phyloP scores from a whole-genome alignment of 2,113 vertebrate species.

The Laticauda laticaudata region DNA sequence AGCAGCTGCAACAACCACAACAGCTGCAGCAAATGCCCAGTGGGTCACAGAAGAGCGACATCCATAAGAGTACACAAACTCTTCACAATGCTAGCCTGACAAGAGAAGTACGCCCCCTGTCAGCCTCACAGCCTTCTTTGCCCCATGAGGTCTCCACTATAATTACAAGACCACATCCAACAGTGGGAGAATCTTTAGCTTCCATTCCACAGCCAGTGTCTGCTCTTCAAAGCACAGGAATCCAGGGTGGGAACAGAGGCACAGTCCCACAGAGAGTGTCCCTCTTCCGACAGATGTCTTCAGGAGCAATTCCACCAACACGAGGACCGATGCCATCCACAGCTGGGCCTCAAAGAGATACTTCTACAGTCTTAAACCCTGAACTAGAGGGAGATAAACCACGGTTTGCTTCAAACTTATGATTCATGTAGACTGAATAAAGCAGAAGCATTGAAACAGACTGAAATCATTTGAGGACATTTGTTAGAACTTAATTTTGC shows the following conservation, averaged over 20 bases:
- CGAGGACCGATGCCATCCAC: conserved; percentile 66
- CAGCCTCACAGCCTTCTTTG: conserved; percentile 96
- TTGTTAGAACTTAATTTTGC: conserved; percentile 81
- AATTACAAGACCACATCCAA: conserved; percentile 82
- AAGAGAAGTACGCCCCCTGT: conserved; percentile 91
- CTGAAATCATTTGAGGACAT: conserved; percentile 70
- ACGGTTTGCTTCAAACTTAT: conserved; percentile 96
- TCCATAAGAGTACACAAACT: conserved; percentile 89
- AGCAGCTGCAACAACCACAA: conserved; percentile 60
- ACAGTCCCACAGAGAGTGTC: conserved; percentile 85
- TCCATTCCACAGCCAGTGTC: conserved; percentile 80
- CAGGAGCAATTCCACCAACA: conserved; percentile 87
- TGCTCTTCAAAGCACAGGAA: conserved; percentile 68
- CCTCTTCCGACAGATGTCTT: conserved; percentile 95
- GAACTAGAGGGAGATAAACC: conserved; percentile 95
- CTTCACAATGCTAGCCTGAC: conserved; percentile 89
- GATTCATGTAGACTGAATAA: conserved; percentile 75
- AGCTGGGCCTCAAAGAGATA: conserved; percentile 78
- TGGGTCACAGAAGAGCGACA: conserved; percentile 80
- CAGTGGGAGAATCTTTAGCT: conserved; percentile 88
- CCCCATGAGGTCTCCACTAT: conserved; percentile 87
- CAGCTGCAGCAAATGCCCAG: conserved; percentile 73
- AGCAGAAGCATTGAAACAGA: conserved; percentile 62
- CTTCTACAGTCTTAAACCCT: conserved; percentile 87
- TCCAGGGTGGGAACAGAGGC: conserved; percentile 76